Base-by-base conservation (phyloP, 1,140 invertebrate species). In the Chelonus insularis region DNA sequence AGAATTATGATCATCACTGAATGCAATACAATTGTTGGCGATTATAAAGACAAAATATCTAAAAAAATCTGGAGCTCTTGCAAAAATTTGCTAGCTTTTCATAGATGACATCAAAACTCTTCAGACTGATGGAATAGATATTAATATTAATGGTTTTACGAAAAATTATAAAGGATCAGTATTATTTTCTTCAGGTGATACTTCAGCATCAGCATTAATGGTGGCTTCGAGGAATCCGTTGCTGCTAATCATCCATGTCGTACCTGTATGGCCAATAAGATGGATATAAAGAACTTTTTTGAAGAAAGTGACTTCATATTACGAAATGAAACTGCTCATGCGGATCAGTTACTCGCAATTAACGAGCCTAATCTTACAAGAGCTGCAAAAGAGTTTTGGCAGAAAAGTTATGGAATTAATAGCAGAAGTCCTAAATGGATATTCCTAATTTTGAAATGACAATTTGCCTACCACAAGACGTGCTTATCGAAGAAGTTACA, bases 391-490 rank as follows among this genome's bases (percentile, higher is more conserved):
- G 12, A 48, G 2, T 48, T 48, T 12, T 63, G 69, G 64, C 41
- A 65, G 43, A 36, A 51, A 63, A 29, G 3, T 4, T 29, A 29
- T 29, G 25, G 25, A 29, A 7, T 29, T 29, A 29, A 29, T 29
- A 16, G 23, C 0, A 6, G 0, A 29, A 65, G 69, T 36, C 34
- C 54, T 14, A 67, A 9, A 16, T 4, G 4, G 16, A 50, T 32
- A 11, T 68, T 47, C 55, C 37, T 11, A 5, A 29, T 21, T 64
- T 37, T 7, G 60, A 68, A 14, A 58, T 67, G 0, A 70, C 68
- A 5, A 29, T 57, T 34, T 70, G 61, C 57, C 36, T 72, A 11
- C 67, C 68, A 9, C 68, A 68, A 64, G 68, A 68, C 25, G 39
- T 70, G 45, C 55, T 68, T 41, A 57, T 67, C 1, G 65, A 70